These are phyloP conservation scores for Ptilorrhoa leucosticta DNA, from an alignment of 2,113 vertebrate genomes.

Conservation along the genomic window DNA sequence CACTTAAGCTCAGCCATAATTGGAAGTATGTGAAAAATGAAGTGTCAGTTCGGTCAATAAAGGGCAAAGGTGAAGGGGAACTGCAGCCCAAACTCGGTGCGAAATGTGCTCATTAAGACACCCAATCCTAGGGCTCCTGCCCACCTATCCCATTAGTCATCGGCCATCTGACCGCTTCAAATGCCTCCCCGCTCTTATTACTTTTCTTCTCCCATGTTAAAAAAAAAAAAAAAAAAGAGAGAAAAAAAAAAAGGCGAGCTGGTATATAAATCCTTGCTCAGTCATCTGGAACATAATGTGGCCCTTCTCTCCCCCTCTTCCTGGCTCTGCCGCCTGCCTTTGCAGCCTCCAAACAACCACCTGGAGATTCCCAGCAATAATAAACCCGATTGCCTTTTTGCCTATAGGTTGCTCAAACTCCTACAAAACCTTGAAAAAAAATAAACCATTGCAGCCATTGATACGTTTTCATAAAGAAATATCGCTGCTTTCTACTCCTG, in stretches of 20 bases:
- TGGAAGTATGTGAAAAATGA: slow-evolving; percentile 98
- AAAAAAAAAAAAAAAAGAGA: not conserved
- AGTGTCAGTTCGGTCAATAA: slow-evolving; percentile 97
- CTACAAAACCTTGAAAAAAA: slow-evolving; percentile 43
- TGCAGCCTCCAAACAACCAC: slow-evolving; percentile 77
- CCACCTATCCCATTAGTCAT: slow-evolving; percentile 89
- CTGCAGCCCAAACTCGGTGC: slow-evolving; percentile 83
- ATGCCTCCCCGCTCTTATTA: slow-evolving; percentile 75
- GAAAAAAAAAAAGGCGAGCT: slow-evolving; percentile 52
- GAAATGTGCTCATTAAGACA: slow-evolving; percentile 92
- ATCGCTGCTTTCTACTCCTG: not conserved
- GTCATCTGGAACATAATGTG: slow-evolving; percentile 80
- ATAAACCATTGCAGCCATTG: not conserved
- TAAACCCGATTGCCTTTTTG: slow-evolving; percentile 83
- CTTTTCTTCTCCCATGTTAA: slow-evolving; percentile 75
- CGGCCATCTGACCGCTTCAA: slow-evolving; percentile 76
- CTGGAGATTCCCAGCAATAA: slow-evolving; percentile 83
- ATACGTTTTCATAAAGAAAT: slow-evolving; percentile 50
- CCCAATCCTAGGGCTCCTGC: slow-evolving; percentile 85
- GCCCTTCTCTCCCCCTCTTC: slow-evolving; percentile 64
- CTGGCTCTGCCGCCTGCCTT: slow-evolving; percentile 74
- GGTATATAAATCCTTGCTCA: slow-evolving; percentile 78
- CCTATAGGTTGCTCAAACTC: slow-evolving; percentile 78
- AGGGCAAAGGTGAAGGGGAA: slow-evolving; percentile 92
- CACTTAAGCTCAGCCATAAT: slow-evolving; percentile 85